Evolutionary conservation across 1,140 invertebrate genomes (phyloP).

Genomic region (Glomeris maerens): DNA sequence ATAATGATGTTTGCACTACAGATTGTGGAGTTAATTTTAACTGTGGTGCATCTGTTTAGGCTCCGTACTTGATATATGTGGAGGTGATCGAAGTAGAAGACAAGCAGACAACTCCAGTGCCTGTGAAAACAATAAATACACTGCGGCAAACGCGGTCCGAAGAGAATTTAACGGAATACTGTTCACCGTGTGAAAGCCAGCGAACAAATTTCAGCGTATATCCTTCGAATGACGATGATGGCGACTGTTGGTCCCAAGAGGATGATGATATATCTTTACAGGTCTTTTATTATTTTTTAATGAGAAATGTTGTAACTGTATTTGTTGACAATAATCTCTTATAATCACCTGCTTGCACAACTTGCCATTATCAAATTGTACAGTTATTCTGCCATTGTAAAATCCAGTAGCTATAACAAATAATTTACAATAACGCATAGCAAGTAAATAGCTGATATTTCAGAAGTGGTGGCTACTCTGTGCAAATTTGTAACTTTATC

Average conservation of each 20-base stretch:
- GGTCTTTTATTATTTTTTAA: slow-evolving; percentile 33
- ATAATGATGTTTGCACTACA: slow-evolving; percentile 9
- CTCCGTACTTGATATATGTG: slow-evolving; percentile 94
- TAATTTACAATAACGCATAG: too few relatives aligned
- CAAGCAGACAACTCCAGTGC: slow-evolving; percentile 58
- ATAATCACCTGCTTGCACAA: too few relatives aligned
- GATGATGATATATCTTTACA: slow-evolving; percentile 80
- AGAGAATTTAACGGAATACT: slow-evolving; percentile 56
- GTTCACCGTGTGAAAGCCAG: slow-evolving; percentile 23
- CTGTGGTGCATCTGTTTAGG: slow-evolving; percentile 37
- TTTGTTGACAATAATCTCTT: too few relatives aligned
- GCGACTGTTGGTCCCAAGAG: slow-evolving; percentile 80
- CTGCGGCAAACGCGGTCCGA: slow-evolving; percentile 83
- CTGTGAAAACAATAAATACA: slow-evolving; percentile 58
- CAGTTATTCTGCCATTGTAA: too few relatives aligned
- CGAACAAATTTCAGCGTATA: slow-evolving; percentile 21
- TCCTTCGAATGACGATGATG: slow-evolving; percentile 37
- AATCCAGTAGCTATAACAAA: too few relatives aligned
- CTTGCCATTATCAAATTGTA: too few relatives aligned
- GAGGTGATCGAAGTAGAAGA: slow-evolving; percentile 89
- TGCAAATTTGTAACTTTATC: too few relatives aligned
- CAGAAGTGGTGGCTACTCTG: too few relatives aligned
- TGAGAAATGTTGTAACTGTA: too few relatives aligned
- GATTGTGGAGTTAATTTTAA: slow-evolving; percentile 2
- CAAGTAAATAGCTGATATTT: too few relatives aligned